Base-by-base conservation (phyloP, 2,797 vertebrate genomes). In the Bovichtus variegatus region DNA sequence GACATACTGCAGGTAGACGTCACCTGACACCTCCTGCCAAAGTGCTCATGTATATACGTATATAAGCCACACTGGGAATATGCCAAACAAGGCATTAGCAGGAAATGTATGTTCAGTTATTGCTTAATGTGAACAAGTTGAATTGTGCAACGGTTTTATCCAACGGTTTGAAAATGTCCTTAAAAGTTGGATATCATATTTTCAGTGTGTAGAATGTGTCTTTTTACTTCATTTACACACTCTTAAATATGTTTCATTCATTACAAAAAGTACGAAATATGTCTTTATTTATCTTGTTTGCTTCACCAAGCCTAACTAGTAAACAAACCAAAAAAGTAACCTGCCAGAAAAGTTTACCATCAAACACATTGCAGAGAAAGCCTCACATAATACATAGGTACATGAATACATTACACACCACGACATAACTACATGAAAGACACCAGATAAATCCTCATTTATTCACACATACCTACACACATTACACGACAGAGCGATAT, bases 1-100 rank as follows among this genome's bases (percentile, higher is more conserved):
- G 27, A 53, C 65, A 41, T 1, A 27, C 47, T 27, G 47, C 3
- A 21, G 9, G 29, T 57, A 34, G 38, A 80, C 81, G 83, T 66
- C 69, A 36, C n/a, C 46, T 41, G 29, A 8, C 13, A 43, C 34
- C 13, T 13, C 51, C 4, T 43, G 23, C n/a, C 16, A 44, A 3
- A 16, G 6, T 29, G 36, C 67, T 60, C 40, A 53, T 46, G 38
- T 31, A 40, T 58, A 25, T 31, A 11, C 1, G 2, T 18, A 10
- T 19, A 11, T 38, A 31, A 57, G 40, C 19, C 61, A 36, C 18
- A 25, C 27, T 51, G 29, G 6, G 2, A 4, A 67, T 49, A 1
- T 54, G 25, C 38, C 41, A 16, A 57, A 53, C 47, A 34, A 41
- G 5, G n/a, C 60, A 5, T 21, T 8, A 21, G 25, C 10, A 25